phyloP scores from a whole-genome alignment of 2,797 vertebrate species.

The Brachyrhaphis roseni region DNA sequence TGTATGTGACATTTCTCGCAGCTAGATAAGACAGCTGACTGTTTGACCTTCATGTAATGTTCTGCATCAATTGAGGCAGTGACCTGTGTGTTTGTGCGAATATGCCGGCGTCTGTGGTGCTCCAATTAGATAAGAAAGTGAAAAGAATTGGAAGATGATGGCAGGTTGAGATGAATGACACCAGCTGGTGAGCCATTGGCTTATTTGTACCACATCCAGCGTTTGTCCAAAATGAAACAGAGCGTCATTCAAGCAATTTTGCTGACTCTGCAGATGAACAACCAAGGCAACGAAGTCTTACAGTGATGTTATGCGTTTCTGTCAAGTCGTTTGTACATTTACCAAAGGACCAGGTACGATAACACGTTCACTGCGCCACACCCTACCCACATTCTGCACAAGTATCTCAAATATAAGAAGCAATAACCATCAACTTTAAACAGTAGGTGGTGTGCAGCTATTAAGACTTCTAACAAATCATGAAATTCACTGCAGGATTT shows the following conservation, averaged over 20 bases:
- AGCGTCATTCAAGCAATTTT: conserved; percentile 58
- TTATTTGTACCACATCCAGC: conserved; percentile 59
- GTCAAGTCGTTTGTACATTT: conserved; percentile 41
- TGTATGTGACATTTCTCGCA: conserved; percentile 60
- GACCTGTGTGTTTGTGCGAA: conserved; percentile 34
- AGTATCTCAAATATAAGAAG: conserved; percentile 26
- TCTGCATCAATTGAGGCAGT: conserved; percentile 54
- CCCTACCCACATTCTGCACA: conserved; percentile 28
- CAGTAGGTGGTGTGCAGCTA: conserved; percentile 35
- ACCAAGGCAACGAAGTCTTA: conserved; percentile 45
- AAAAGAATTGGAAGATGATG: conserved; percentile 60
- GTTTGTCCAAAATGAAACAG: conserved; percentile 63
- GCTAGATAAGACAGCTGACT: conserved; percentile 60
- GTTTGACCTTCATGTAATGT: conserved; percentile 73
- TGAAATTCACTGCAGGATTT: conserved; percentile 58
- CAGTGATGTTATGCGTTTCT: conserved; percentile 47
- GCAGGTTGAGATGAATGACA: conserved; percentile 67
- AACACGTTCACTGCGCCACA: conserved; percentile 23
- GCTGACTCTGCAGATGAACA: conserved; percentile 64
- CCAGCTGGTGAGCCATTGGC: conserved; percentile 43
- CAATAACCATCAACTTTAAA: conserved; percentile 38
- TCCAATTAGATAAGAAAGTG: conserved; percentile 66
- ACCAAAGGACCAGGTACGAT: conserved; percentile 37
- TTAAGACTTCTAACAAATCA: conserved; percentile 57
- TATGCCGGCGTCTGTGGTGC: conserved; percentile 15